Conservation (phyloP, 2,113 vertebrate genomes). For the Tiliqua scincoides region DNA sequence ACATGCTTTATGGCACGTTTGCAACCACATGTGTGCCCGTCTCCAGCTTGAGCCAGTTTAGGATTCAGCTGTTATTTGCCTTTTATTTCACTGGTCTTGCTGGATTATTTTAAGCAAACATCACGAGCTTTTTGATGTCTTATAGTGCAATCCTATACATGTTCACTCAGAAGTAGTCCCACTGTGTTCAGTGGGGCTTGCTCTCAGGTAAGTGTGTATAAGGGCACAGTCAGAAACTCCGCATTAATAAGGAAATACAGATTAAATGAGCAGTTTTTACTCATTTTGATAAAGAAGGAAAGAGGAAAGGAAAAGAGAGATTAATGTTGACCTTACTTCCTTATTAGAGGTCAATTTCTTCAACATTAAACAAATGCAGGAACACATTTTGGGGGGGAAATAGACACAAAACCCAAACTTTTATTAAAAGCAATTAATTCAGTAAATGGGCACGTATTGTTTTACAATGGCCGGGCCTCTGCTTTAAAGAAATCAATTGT, state of each 20-base stretch:
- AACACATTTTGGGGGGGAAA: constrained; percentile 45
- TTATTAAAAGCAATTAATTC: constrained; percentile 78
- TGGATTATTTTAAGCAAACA: neutral
- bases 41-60: no score
- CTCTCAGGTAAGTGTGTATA: no score
- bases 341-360: constrained; percentile 55
- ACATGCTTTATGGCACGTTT: no score
- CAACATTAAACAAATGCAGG: constrained; percentile 45
- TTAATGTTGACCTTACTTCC: constrained; percentile 36
- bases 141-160: no score
- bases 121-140: neutral
- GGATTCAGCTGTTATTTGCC: no score
- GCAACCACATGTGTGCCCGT: no score
- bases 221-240: no score
- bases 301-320: constrained; percentile 52
- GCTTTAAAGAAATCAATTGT: constrained; percentile 93
- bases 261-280: neutral
- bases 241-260: neutral
- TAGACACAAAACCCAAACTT: constrained; percentile 70
- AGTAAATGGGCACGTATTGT: constrained; percentile 75
- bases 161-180: no score
- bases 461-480: constrained; percentile 85
- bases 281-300: constrained; percentile 30
- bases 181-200: no score
- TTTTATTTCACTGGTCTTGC: neutral